A percentile compares a stretch with the other conserved stretches of the same genome.
Conservation (phyloP, 2,113 vertebrate species). For the Tauraco erythrolophus region DNA sequence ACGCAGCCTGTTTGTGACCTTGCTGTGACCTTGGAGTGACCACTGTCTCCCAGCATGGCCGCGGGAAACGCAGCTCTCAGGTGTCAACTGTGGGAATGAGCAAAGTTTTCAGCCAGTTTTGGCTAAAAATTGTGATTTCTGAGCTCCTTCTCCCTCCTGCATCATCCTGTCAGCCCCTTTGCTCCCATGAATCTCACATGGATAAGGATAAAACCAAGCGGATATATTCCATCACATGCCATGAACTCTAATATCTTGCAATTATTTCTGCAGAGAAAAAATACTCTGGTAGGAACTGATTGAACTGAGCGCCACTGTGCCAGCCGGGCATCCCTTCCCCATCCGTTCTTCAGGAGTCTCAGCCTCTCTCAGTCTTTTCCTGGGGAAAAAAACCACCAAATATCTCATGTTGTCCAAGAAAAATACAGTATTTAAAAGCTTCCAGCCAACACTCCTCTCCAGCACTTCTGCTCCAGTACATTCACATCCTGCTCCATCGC, state of each 20-base stretch:
- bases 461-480: not conserved
- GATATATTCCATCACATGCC: not conserved
- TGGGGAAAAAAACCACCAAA: not conserved
- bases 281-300: not conserved
- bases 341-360: not conserved
- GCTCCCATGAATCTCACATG: no score
- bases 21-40: not conserved
- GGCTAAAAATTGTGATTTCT: not conserved
- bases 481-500: not conserved
- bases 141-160: not conserved
- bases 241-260: not conserved
- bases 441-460: not conserved
- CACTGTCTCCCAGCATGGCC: not conserved
- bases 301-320: not conserved
- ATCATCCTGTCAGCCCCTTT: accelerated
- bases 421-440: not conserved
- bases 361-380: not conserved
- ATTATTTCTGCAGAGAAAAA: not conserved
- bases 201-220: not conserved
- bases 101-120: not conserved
- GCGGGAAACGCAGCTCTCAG: not conserved
- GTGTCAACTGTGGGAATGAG: not conserved
- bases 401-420: not conserved
- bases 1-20: not conserved
- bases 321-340: not conserved